Evolutionary conservation across 2,113 vertebrate genomes (phyloP).

Genomic region (Poeciliopsis turrubarensis): DNA sequence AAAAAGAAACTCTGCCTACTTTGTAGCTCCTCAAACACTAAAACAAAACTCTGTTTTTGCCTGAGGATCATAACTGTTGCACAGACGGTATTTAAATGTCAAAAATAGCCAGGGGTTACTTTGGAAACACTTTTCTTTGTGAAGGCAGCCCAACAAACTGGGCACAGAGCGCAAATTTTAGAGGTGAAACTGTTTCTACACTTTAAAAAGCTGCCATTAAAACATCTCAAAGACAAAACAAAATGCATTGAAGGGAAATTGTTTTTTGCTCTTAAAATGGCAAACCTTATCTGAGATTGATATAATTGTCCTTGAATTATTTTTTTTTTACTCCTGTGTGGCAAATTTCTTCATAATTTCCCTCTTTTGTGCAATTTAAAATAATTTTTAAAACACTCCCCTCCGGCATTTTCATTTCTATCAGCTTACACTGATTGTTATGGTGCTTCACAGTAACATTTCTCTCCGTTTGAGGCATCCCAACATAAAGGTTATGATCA

Average conservation of each 20-base stretch:
- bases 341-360: background rate
- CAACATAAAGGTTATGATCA: no score
- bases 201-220: constrained; percentile 37
- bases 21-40: constrained; percentile 35
- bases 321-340: background rate
- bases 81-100: constrained; percentile 47
- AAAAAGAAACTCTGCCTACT: constrained; percentile 23
- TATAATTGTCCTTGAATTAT: background rate
- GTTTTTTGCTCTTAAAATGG: constrained; percentile 21
- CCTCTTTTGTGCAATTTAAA: no score
- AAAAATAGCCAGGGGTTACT: constrained; percentile 46
- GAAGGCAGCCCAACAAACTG: constrained; percentile 33
- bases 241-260: constrained; percentile 13
- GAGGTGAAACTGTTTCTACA: constrained; percentile 23
- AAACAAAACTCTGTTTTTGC: constrained; percentile 19
- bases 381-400: no score
- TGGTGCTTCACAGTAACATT: no score
- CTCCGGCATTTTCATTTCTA: no score
- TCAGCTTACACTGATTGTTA: no score
- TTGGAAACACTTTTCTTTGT: constrained; percentile 35
- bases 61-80: constrained; percentile 41
- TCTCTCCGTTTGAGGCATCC: no score
- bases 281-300: background rate
- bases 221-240: constrained; percentile 12
- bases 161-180: constrained; percentile 18